A percentile compares a stretch with the other conserved stretches of the same genome.
Conservation (phyloP, 2,888 invertebrate species). For the Sabellastarte sp. region DNA sequence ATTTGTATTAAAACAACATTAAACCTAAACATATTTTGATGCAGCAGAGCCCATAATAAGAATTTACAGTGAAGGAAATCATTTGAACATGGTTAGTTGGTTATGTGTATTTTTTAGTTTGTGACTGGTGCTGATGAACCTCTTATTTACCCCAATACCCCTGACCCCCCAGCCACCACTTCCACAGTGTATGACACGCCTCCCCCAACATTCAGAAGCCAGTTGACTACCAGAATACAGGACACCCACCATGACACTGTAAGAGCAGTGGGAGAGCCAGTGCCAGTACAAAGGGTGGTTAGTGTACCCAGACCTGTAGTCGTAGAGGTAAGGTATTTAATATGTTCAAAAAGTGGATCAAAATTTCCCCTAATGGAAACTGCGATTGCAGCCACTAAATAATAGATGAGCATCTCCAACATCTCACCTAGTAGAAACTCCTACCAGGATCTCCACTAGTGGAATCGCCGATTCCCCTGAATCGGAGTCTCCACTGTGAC, state of each 20-base stretch:
- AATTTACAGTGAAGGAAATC: too few relatives aligned
- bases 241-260: not conserved
- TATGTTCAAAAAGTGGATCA: too few relatives aligned
- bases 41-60: too few relatives aligned
- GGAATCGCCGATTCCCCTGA: too few relatives aligned
- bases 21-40: too few relatives aligned
- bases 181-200: constrained; percentile 15
- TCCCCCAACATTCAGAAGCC: constrained; percentile 9
- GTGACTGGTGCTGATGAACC: constrained; percentile 72
- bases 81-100: not conserved
- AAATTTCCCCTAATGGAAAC: too few relatives aligned
- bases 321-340: not conserved
- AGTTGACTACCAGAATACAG: not conserved
- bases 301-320: not conserved
- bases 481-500: too few relatives aligned
- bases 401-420: too few relatives aligned
- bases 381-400: too few relatives aligned
- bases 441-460: too few relatives aligned
- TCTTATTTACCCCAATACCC: constrained; percentile 5
- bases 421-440: too few relatives aligned
- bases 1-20: too few relatives aligned
- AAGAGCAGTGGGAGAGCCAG: not conserved
- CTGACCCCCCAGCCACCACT: constrained; percentile 17
- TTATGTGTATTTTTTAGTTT: constrained; percentile 60
- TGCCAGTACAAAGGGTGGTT: not conserved